Conservation (phyloP, 2,888 invertebrate genomes). For the Podotricha telesiphe region DNA sequence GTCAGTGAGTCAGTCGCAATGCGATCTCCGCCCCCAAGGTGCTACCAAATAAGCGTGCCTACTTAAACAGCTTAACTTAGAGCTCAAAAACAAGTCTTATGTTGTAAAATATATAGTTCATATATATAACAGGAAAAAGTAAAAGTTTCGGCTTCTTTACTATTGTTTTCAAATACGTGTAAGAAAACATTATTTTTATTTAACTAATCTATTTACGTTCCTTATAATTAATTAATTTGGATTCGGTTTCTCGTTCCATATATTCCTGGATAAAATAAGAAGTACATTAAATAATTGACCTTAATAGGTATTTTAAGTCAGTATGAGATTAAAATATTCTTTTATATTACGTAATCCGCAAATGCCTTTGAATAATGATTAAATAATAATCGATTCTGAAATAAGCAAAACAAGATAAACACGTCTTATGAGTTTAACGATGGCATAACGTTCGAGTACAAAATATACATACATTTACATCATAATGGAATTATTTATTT, state of each 20-base stretch:
- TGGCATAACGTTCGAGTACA: conserved; percentile 31
- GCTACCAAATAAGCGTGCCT: conserved; percentile 31
- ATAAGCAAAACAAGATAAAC: conserved; percentile 30
- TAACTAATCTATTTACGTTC: no score
- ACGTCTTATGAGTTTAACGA: conserved; percentile 11
- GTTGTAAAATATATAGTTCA: not conserved
- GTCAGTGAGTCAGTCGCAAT: conserved; percentile 45
- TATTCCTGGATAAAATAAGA: not conserved
- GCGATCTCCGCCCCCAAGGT: conserved; percentile 44
- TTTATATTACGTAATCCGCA: conserved; percentile 8
- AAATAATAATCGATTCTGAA: conserved; percentile 26
- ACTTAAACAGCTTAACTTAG: not conserved
- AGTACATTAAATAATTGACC: not conserved
- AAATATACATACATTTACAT: conserved; percentile 37
- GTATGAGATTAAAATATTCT: not conserved
- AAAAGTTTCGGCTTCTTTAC: not conserved
- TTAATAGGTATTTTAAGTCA: not conserved
- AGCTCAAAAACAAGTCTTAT: not conserved
- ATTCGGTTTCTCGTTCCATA: no score
- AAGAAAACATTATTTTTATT: no score
- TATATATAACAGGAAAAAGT: not conserved
- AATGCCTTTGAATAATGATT: conserved; percentile 8
- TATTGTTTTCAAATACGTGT: no score
- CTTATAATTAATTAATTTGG: no score
- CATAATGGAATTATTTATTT: conserved; percentile 23